Conservation (phyloP, 1,140 invertebrate species). For the Ridgeia piscesae region DNA sequence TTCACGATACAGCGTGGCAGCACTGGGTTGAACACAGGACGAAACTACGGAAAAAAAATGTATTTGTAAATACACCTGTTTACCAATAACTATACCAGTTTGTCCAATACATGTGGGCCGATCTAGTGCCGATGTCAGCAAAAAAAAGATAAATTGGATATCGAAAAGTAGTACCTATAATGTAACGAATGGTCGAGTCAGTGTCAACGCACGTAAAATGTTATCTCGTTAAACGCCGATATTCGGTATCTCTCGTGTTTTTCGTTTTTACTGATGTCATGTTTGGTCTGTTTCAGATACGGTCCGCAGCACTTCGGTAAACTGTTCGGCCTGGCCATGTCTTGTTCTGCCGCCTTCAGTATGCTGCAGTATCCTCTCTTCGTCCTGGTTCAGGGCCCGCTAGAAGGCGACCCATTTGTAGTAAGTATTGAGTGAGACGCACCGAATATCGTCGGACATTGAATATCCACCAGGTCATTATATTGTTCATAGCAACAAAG, state of each 20-base stretch:
- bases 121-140: too few species aligned
- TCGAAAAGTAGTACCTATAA: neutral
- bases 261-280: neutral
- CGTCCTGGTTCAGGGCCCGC: slow-evolving; percentile 32
- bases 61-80: too few species aligned
- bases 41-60: too few species aligned
- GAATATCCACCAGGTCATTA: too few species aligned
- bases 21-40: too few species aligned
- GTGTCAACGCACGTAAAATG: neutral
- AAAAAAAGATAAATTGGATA: too few species aligned
- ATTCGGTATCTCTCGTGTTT: neutral
- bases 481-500: too few species aligned
- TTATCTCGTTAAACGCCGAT: neutral
- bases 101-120: too few species aligned
- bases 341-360: slow-evolving; percentile 33
- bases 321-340: slow-evolving; percentile 33
- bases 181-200: neutral
- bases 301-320: slow-evolving; percentile 36
- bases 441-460: neutral
- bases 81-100: too few species aligned
- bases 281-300: slow-evolving; percentile 27
- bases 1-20: too few species aligned
- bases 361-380: slow-evolving; percentile 35
- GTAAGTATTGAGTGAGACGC: slow-evolving; percentile 26
- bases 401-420: slow-evolving; percentile 29